phyloP scores from a whole-genome alignment of 2,113 vertebrate species.

The pig (Sus scrofa) region DNA sequence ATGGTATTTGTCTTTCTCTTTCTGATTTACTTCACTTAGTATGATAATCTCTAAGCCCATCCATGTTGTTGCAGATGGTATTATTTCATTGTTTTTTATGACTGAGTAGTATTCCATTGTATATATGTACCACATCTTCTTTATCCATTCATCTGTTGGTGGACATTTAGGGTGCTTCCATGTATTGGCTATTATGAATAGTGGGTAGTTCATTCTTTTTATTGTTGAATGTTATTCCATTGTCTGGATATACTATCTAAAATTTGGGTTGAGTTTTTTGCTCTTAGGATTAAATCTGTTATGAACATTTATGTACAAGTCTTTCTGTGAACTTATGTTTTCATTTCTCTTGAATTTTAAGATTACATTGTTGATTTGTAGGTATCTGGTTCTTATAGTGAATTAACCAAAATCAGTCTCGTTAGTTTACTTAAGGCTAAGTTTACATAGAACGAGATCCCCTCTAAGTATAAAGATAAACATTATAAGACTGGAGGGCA shows the following conservation, averaged over 20 bases:
- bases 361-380: background rate
- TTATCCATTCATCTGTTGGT: too few relatives aligned
- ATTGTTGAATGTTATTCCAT: background rate
- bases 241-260: background rate
- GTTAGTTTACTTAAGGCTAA: slow-evolving; percentile 34
- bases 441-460: background rate
- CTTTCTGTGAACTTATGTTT: background rate
- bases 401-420: background rate
- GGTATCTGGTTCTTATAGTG: background rate
- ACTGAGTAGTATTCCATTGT: too few relatives aligned
- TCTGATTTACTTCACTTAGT: too few relatives aligned
- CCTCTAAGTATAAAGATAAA: background rate
- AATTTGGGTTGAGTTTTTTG: background rate
- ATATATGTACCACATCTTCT: too few relatives aligned
- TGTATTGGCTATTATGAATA: too few relatives aligned
- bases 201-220: background rate
- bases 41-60: too few relatives aligned
- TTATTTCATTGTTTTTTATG: too few relatives aligned
- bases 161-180: too few relatives aligned
- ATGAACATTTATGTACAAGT: background rate
- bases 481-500: background rate
- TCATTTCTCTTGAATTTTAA: background rate
- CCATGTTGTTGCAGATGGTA: too few relatives aligned
- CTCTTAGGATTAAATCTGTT: background rate
- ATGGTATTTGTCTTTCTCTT: too few relatives aligned